Base-by-base conservation (phyloP, 1,140 invertebrate genomes). In the Neodiprion lecontei region DNA sequence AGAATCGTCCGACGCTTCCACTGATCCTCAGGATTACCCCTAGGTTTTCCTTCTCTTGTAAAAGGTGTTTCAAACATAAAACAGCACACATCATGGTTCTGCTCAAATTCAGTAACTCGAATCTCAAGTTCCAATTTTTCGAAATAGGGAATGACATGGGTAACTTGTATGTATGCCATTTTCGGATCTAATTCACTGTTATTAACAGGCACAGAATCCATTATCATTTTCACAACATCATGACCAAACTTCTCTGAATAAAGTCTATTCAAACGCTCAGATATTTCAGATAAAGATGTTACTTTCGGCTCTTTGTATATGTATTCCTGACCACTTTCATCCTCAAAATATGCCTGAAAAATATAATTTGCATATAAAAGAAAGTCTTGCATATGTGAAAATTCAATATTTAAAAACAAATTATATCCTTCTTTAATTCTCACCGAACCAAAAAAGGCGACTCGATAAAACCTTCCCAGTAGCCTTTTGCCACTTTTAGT, bases 221-320 rank as follows among this genome's bases (percentile, higher is more conserved):
- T 96, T 53, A 98, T 97, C 86, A 98, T 94, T 87, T 96, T 96
- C 1, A 98, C 95, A 76, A 91, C 92, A 76, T 95, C 95, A 48
- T 89, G 86, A 2, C 96, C 96, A 87, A 96, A 97, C 85, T 97
- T 98, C 71, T 96, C 94, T 78, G 92, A 92, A 86, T 96, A 97
- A 71, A 94, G 91, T 75, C 90, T 92, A 61, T 91, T 89, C 10
- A 95, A 88, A 71, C 96, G 91, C 82, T 98, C 96, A 3, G 96
- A 97, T 75, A 98, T 96, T 88, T 99, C 97, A 74, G 96, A 94
- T 7, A 99, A 89, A 1, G 95, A 95, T 3, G 98, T 99, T 4
- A 99, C 91, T 88, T 98, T 98, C 0, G 97, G 97, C 85, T 99
- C 97, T 85, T 98, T 98, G 82, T 99, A 99, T 76, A 99, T 93